These are phyloP conservation scores for Rhopalosiphum maidis DNA, from an alignment of 1,140 invertebrate genomes.

Conservation along the genomic window DNA sequence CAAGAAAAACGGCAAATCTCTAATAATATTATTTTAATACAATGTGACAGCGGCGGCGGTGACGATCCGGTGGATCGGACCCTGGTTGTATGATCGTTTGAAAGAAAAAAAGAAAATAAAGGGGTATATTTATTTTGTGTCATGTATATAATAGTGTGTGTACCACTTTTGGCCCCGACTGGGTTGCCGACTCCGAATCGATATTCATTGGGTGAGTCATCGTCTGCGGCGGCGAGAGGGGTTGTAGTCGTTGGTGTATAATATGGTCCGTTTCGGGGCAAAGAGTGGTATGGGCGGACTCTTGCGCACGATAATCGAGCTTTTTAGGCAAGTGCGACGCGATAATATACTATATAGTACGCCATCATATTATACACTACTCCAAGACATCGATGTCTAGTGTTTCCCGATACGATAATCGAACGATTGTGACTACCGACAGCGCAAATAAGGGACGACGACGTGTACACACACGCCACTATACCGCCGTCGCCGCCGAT, in stretches of 20 bases:
- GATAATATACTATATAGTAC: background rate
- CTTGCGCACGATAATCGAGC: background rate
- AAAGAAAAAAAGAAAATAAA: background rate
- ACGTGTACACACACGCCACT: background rate
- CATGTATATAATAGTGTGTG: background rate
- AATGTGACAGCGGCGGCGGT: background rate
- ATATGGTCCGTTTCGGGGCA: background rate
- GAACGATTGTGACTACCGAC: background rate
- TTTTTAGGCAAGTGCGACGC: background rate
- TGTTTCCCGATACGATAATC: background rate
- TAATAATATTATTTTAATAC: background rate
- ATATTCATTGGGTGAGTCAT: constrained; percentile 36
- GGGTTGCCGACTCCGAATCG: background rate
- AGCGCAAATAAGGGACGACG: background rate
- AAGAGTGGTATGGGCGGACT: background rate
- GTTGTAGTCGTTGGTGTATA: background rate
- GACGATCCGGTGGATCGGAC: background rate
- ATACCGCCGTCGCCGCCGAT: background rate
- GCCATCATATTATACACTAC: background rate
- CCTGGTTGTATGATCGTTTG: background rate
- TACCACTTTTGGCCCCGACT: background rate
- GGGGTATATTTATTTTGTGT: background rate
- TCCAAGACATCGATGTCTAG: background rate
- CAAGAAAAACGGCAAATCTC: background rate
- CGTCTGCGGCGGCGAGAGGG: background rate